phyloP scores from a whole-genome alignment of 1,140 invertebrate genomes.

The Anoplophora glabripennis region DNA sequence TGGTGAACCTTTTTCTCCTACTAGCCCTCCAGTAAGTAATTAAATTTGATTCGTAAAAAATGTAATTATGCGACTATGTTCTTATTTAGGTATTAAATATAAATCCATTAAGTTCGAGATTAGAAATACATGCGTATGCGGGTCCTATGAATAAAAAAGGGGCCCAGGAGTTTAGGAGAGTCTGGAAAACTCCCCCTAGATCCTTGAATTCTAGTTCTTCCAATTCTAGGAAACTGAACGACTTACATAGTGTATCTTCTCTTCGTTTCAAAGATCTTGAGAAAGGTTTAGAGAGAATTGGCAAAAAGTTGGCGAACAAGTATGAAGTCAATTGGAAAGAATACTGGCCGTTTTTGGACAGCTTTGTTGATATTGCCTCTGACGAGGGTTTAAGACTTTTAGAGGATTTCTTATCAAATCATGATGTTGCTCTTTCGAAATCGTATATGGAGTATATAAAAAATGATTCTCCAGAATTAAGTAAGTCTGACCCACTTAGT shows the following conservation, averaged over 20 bases:
- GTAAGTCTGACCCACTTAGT: constrained; percentile 42
- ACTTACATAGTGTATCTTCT: constrained; percentile 31
- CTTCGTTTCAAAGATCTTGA: constrained; percentile 72
- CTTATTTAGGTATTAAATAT: constrained; percentile 57
- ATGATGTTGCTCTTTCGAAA: background rate
- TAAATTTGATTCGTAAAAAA: background rate
- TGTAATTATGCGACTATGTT: constrained; percentile 1
- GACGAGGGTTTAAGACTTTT: constrained; percentile 60
- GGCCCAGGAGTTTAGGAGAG: constrained; percentile 69
- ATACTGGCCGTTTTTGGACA: constrained; percentile 84
- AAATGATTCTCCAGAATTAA: background rate
- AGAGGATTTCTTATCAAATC: constrained; percentile 1
- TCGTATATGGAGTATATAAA: background rate
- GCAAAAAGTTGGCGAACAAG: constrained; percentile 73
- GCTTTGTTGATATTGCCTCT: constrained; percentile 71
- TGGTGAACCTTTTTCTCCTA: constrained; percentile 69
- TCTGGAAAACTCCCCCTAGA: constrained; percentile 78
- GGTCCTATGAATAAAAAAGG: constrained; percentile 78
- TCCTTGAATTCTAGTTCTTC: constrained; percentile 36
- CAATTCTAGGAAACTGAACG: constrained; percentile 14
- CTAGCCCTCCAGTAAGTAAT: constrained; percentile 60
- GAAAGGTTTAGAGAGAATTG: constrained; percentile 81
- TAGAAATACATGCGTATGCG: constrained; percentile 77
- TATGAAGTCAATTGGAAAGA: constrained; percentile 82
- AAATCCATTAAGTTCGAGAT: constrained; percentile 63